Conservation (phyloP, 2,888 invertebrate genomes). For the Clepsis dumicolana region DNA sequence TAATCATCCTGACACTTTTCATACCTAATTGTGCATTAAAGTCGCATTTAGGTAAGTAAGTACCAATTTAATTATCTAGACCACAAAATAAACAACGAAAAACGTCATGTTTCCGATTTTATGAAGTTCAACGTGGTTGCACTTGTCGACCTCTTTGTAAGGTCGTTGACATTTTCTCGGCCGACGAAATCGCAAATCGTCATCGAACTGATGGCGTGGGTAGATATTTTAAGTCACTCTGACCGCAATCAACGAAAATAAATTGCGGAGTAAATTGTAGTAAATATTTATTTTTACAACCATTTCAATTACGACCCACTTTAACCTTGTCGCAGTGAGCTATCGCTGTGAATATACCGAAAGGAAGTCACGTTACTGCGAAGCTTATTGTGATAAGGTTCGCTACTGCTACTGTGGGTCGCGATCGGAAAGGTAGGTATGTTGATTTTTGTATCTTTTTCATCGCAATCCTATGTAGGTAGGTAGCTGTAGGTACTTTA, state of each 20-base stretch:
- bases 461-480: no score
- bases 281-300: background rate
- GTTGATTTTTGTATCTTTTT: no score
- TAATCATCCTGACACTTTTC: no score
- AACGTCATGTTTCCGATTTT: background rate
- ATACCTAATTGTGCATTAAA: no score
- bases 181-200: constrained; percentile 8
- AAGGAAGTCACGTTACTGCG: no score
- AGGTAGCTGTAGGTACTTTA: no score
- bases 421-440: no score
- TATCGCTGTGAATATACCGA: no score
- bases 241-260: background rate
- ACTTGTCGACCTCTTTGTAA: constrained; percentile 23
- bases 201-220: no score
- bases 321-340: background rate
- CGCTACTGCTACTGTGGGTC: no score
- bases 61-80: background rate
- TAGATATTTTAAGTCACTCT: background rate
- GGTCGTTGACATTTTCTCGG: constrained; percentile 21
- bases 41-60: background rate
- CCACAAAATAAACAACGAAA: background rate
- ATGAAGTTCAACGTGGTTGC: constrained; percentile 18
- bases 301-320: background rate
- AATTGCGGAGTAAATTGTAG: background rate
- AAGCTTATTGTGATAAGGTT: no score